Base-by-base conservation (phyloP, 2,797 vertebrate species). In the Pelodytes ibericus region DNA sequence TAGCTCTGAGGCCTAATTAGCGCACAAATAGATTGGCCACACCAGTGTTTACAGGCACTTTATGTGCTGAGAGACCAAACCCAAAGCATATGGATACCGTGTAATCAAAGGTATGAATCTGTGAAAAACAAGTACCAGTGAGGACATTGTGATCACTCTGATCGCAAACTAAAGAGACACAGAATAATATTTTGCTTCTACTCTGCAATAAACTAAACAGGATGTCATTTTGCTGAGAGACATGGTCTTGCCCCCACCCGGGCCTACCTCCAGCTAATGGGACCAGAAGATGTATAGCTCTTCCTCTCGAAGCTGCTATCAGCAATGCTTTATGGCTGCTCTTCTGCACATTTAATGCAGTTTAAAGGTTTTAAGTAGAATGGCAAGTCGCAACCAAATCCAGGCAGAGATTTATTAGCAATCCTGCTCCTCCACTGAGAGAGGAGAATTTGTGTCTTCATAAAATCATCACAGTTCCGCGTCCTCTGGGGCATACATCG, bases 281-380 rank as follows among this genome's bases (percentile, higher is more conserved):
- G 53, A 67, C 29, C 39, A 71, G 69, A 72, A 78, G 63, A 78
- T 78, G 22, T 72, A 78, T 78, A 58, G 70, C 62, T 41, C 15
- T 72, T 29, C 36, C 41, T 67, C 75, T 60, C 75, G 49, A 51
- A 59, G 68, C 75, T 66, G 75, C 75, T 66, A 77, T 77, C 75
- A 72, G 75, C 56, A 25, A 61, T 72, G 75, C 62, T 78, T 78
- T 78, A 77, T 77, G 61, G 62, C 75, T 30, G 41, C 39, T 62
- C 62, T 72, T 78, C 70, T 41, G 56, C 70, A 72, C 75, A 78
- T 78, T 72, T 78, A 78, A 78, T 78, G 75, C 62, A 59, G 69
- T 72, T 78, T 72, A 72, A 78, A 72, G 69, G 62, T 77, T 78
- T 72, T 72, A 60, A 78, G 75, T 78, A 72, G 75, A 78, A 72